Evolutionary conservation across 1,140 invertebrate genomes (phyloP).

Genomic region (Aphis craccivora): DNA sequence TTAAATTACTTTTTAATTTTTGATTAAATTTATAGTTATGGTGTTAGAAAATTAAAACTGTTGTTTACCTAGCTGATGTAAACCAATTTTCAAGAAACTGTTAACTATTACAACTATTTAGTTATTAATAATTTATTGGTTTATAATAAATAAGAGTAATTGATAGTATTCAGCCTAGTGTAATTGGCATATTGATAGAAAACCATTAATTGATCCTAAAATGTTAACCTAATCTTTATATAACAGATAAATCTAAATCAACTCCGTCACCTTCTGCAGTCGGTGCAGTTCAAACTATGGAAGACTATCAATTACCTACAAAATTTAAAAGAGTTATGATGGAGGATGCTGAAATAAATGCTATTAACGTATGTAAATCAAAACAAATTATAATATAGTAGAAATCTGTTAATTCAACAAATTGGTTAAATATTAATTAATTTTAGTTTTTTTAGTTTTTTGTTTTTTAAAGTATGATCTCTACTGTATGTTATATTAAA

Average conservation of each 20-base stretch:
- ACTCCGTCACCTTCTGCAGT: background rate
- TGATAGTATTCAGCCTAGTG: background rate
- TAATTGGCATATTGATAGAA: background rate
- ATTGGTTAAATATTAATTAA: background rate
- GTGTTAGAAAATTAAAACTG: no score
- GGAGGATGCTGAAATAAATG: conserved; percentile 47
- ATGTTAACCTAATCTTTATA: background rate
- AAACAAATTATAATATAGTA: background rate
- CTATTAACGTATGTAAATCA: conserved; percentile 47
- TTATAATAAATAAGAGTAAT: no score
- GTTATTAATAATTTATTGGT: no score
- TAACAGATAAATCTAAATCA: conserved; percentile 1
- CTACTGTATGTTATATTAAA: background rate
- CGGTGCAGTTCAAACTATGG: background rate
- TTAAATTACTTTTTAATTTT: background rate
- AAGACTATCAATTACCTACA: conserved; percentile 16
- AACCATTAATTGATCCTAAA: background rate
- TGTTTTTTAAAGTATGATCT: background rate
- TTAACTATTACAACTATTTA: no score
- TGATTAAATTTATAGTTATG: no score
- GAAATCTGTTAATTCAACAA: background rate
- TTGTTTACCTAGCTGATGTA: no score
- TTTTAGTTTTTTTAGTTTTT: background rate
- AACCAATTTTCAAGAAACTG: no score
- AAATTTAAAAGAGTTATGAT: conserved; percentile 18